A percentile compares a stretch with the other conserved stretches of the same genome.
phyloP scores from a whole-genome alignment of 2,797 vertebrate species.

The Amazonetta brasiliensis region DNA sequence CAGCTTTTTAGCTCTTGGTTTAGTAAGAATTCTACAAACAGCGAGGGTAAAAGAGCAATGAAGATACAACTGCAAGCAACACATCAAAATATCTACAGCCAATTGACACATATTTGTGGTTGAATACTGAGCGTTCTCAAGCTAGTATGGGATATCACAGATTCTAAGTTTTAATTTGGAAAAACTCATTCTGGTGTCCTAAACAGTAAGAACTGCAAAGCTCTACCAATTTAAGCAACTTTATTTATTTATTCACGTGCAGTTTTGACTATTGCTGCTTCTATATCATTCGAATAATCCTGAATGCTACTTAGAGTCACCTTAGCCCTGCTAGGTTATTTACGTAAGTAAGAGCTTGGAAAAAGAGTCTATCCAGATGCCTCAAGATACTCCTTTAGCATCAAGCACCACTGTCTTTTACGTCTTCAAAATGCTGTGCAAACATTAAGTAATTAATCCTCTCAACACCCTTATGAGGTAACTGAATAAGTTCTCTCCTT shows the following conservation, averaged over 20 bases:
- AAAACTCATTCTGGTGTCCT: not conserved
- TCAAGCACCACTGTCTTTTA: not conserved
- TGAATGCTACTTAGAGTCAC: not conserved
- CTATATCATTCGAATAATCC: not conserved
- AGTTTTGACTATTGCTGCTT: not conserved
- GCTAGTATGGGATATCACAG: not conserved
- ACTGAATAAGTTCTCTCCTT: conserved; percentile 28
- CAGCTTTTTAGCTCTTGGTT: not conserved
- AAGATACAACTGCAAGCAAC: not conserved
- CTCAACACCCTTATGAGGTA: conserved; percentile 43
- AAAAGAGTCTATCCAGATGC: not conserved
- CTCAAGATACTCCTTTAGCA: conserved; percentile 24
- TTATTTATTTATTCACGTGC: not conserved
- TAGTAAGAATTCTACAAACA: not conserved
- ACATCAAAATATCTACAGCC: not conserved
- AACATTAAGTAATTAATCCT: conserved; percentile 39
- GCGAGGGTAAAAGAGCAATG: not conserved
- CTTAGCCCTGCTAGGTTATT: not conserved
- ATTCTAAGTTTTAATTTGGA: not conserved
- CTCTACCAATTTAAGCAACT: not conserved
- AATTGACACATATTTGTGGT: not conserved
- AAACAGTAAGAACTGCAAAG: not conserved
- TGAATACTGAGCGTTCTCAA: not conserved
- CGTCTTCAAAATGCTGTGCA: not conserved
- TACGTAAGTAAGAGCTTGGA: not conserved